Percentiles rank a stretch among this genome's conserved stretches.
Conservation (phyloP, 2,888 invertebrate species). For the Spilarctia lutea region DNA sequence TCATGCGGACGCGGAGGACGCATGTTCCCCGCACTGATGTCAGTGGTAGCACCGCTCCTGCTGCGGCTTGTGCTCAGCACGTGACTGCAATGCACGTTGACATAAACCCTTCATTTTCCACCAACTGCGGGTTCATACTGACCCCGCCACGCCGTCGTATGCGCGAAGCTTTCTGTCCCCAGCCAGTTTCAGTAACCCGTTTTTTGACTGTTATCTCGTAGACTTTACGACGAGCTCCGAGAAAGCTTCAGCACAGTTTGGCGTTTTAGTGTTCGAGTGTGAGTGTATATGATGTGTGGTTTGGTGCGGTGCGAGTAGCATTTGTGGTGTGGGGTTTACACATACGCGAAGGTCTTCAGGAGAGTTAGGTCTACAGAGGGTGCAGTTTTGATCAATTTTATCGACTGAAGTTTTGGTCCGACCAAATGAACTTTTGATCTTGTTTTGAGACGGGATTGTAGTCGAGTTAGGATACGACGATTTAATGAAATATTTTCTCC, state of each 20-base stretch:
- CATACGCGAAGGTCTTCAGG: not conserved
- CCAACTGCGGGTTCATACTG: conserved; percentile 35
- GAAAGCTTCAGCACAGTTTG: conserved; percentile 62
- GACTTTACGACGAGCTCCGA: conserved; percentile 45
- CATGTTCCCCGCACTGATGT: conserved; percentile 57
- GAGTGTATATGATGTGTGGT: conserved; percentile 62
- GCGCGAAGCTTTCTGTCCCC: conserved; percentile 48
- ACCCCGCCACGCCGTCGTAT: conserved; percentile 44
- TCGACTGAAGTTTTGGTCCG: conserved; percentile 86
- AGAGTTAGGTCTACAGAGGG: conserved; percentile 46
- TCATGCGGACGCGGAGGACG: conserved; percentile 86
- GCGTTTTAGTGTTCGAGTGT: conserved; percentile 65
- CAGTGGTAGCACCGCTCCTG: conserved; percentile 59
- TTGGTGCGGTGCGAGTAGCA: conserved; percentile 43
- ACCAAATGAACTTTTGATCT: conserved; percentile 85
- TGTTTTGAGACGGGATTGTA: conserved; percentile 82
- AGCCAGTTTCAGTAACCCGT: conserved; percentile 41
- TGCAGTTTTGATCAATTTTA: conserved; percentile 83
- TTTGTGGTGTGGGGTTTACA: conserved; percentile 17
- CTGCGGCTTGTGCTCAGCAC: conserved; percentile 65
- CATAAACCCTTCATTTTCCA: conserved; percentile 35
- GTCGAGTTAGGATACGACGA: conserved; percentile 79
- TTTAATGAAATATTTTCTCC: conserved; percentile 72
- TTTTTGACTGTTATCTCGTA: conserved; percentile 46
- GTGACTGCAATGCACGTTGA: conserved; percentile 70